Conservation (phyloP, 2,888 invertebrate genomes). For the Luffia ferchaultella region DNA sequence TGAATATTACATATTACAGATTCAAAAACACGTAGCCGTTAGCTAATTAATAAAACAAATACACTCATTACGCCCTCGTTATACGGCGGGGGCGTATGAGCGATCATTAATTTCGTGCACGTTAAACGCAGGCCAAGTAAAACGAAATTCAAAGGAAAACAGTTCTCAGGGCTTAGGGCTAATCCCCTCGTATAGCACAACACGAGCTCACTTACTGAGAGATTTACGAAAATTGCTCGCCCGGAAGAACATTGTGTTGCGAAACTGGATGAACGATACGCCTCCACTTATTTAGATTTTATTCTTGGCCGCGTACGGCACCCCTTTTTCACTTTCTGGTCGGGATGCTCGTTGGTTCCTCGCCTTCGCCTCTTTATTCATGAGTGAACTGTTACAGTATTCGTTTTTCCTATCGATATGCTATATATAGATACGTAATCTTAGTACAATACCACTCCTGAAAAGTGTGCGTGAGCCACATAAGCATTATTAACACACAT, state of each 20-base stretch:
- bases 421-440: too few relatives aligned
- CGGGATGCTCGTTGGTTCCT: not conserved
- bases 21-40: too few relatives aligned
- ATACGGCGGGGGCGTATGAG: too few relatives aligned
- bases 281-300: not conserved
- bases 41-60: too few relatives aligned
- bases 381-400: too few relatives aligned
- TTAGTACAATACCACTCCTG: too few relatives aligned
- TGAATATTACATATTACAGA: too few relatives aligned
- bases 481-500: too few relatives aligned
- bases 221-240: conserved; percentile 29
- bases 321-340: not conserved
- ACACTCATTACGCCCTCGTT: too few relatives aligned
- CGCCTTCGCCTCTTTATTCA: not conserved
- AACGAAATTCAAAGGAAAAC: conserved; percentile 21
- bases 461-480: too few relatives aligned
- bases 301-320: not conserved
- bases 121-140: conserved; percentile 28
- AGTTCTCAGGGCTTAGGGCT: conserved; percentile 38
- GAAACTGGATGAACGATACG: conserved; percentile 5
- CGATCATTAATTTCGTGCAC: conserved; percentile 32
- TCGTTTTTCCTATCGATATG: too few relatives aligned
- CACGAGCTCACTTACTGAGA: conserved; percentile 34
- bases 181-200: conserved; percentile 33
- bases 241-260: conserved; percentile 6